These are phyloP conservation scores for Cyanoramphus novaezelandiae DNA, from an alignment of 2,113 vertebrate species.

Conservation along the genomic window DNA sequence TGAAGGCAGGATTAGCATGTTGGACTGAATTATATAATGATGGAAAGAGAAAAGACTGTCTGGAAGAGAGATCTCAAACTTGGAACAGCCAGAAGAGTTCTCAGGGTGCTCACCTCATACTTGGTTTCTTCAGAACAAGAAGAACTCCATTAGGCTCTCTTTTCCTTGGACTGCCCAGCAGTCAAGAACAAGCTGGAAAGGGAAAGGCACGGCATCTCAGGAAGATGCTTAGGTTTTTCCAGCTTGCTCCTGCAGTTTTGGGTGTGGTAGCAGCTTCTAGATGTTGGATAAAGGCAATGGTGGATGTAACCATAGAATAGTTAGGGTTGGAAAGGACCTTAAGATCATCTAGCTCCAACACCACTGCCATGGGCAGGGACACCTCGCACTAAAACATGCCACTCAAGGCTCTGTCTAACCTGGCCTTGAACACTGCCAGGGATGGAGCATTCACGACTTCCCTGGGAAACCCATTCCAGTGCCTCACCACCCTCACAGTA, in stretches of 20 bases:
- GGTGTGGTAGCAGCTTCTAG: not conserved
- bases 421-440: too few species aligned
- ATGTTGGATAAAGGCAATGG: not conserved
- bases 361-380: too few species aligned
- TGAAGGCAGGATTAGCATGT: not conserved
- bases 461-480: too few species aligned
- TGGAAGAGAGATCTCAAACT: not conserved
- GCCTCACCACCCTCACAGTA: too few species aligned
- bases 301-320: not conserved
- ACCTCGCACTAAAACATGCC: too few species aligned
- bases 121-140: not conserved
- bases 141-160: not conserved
- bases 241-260: not conserved
- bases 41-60: not conserved
- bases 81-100: not conserved
- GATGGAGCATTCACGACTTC: too few species aligned
- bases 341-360: too few species aligned
- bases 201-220: not conserved
- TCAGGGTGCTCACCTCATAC: not conserved
- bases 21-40: not conserved
- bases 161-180: not conserved
- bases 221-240: not conserved
- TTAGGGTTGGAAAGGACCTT: too few species aligned
- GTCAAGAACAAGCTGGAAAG: not conserved
- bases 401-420: too few species aligned